Conservation (phyloP, 1,140 invertebrate genomes). For the Cheumatopsyche charites region DNA sequence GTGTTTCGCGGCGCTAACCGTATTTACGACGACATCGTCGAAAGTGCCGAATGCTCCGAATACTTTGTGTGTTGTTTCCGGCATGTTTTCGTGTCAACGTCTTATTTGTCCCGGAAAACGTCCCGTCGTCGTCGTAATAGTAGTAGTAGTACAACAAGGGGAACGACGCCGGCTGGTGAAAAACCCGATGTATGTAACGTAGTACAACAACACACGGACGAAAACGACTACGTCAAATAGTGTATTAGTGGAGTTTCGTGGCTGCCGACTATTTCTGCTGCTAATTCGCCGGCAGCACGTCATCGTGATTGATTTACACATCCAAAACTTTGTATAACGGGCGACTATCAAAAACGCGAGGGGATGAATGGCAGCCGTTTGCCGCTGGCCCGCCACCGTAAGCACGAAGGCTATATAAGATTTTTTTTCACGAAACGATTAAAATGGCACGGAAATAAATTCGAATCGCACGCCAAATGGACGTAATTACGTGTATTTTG, state of each 20-base stretch:
- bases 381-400: neutral
- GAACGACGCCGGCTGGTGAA: neutral
- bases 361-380: conserved; percentile 26
- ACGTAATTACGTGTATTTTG: too few relatives aligned
- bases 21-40: neutral
- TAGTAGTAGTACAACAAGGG: neutral
- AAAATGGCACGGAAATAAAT: neutral
- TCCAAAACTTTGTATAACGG: conserved; percentile 34
- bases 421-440: neutral
- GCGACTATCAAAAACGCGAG: conserved; percentile 19
- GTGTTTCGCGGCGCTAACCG: neutral
- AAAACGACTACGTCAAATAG: too few relatives aligned
- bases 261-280: conserved; percentile 38
- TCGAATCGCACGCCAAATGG: too few relatives aligned
- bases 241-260: conserved; percentile 37
- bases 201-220: too few relatives aligned
- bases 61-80: conserved; percentile 13
- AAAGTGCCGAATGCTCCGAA: conserved; percentile 24
- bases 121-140: neutral
- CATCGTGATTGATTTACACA: conserved; percentile 46
- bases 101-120: conserved; percentile 43
- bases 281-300: conserved; percentile 45
- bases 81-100: conserved; percentile 42
- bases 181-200: neutral
- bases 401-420: neutral